Evolutionary conservation across 2,797 vertebrate genomes (phyloP).

Genomic region (Ctenosaura bakeri): DNA sequence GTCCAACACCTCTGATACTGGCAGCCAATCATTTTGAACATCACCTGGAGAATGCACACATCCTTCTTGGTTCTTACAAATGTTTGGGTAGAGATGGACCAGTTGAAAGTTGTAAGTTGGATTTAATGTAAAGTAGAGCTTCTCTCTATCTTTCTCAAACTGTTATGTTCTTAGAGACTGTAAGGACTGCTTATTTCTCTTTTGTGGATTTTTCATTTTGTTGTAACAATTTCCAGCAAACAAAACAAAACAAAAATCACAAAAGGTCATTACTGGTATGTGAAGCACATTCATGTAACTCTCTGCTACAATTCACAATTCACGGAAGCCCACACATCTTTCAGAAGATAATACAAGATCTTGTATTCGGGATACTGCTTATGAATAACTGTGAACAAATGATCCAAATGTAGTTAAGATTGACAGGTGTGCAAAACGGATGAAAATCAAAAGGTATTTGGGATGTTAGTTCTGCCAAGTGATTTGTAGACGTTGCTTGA

Average conservation of each 20-base stretch:
- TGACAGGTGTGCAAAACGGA: background rate
- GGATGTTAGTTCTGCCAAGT: background rate
- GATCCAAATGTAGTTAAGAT: too few relatives aligned
- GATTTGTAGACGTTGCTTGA: constrained; percentile 3
- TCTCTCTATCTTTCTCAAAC: background rate
- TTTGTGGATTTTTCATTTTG: too few relatives aligned
- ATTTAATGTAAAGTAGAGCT: background rate
- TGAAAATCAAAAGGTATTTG: background rate
- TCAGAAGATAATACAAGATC: too few relatives aligned
- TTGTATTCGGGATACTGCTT: too few relatives aligned
- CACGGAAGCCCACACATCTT: too few relatives aligned
- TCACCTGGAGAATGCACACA: background rate
- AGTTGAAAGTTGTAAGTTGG: background rate
- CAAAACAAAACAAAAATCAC: too few relatives aligned
- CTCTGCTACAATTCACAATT: too few relatives aligned
- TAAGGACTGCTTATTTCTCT: background rate
- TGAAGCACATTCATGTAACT: too few relatives aligned
- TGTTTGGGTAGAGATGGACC: background rate
- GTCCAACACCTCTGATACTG: background rate
- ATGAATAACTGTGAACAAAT: too few relatives aligned
- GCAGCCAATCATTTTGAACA: background rate
- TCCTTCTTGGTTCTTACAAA: background rate
- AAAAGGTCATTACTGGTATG: too few relatives aligned
- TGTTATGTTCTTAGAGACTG: background rate
- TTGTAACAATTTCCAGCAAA: too few relatives aligned